These are phyloP conservation scores for Meganola albula DNA, from an alignment of 2,888 invertebrate genomes.

Conservation along the genomic window DNA sequence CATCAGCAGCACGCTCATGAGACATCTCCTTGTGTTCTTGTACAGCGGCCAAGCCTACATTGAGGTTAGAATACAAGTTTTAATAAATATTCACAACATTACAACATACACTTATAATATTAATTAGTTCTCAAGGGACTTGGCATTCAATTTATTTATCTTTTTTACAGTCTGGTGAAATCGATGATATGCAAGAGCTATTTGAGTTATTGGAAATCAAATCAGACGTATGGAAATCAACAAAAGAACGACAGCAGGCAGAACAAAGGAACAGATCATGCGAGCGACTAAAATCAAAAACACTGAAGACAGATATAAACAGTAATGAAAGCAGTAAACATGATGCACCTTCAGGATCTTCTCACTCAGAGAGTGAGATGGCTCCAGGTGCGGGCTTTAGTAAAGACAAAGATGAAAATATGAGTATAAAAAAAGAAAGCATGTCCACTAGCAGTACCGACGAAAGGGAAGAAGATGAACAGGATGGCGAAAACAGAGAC, in stretches of 20 bases:
- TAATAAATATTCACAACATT: slow-evolving; percentile 15
- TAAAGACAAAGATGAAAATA: slow-evolving; percentile 67
- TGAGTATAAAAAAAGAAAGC: slow-evolving; percentile 72
- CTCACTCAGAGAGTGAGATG: slow-evolving; percentile 71
- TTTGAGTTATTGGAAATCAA: slow-evolving; percentile 91
- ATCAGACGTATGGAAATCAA: slow-evolving; percentile 85
- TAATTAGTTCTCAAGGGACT: slow-evolving; percentile 18
- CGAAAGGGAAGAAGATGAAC: slow-evolving; percentile 73
- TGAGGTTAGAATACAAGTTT: slow-evolving; percentile 73
- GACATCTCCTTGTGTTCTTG: slow-evolving; percentile 88
- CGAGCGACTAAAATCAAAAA: slow-evolving; percentile 67
- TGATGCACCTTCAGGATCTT: slow-evolving; percentile 69
- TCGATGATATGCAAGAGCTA: slow-evolving; percentile 89
- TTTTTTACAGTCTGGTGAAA: slow-evolving; percentile 83
- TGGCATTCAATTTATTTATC: slow-evolving; percentile 15
- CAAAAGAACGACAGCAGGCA: slow-evolving; percentile 72
- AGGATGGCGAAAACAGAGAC: slow-evolving; percentile 74
- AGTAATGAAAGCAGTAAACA: slow-evolving; percentile 75
- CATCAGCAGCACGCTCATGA: slow-evolving; percentile 87
- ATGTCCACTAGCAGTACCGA: slow-evolving; percentile 75
- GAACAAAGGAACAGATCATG: slow-evolving; percentile 71
- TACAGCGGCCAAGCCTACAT: slow-evolving; percentile 92
- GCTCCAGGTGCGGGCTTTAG: slow-evolving; percentile 69
- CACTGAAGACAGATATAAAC: slow-evolving; percentile 70
- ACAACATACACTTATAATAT: slow-evolving; percentile 13